Percentiles rank a stretch among this genome's conserved stretches.
phyloP scores from a whole-genome alignment of 2,113 vertebrate species.

The Fulica atra region DNA sequence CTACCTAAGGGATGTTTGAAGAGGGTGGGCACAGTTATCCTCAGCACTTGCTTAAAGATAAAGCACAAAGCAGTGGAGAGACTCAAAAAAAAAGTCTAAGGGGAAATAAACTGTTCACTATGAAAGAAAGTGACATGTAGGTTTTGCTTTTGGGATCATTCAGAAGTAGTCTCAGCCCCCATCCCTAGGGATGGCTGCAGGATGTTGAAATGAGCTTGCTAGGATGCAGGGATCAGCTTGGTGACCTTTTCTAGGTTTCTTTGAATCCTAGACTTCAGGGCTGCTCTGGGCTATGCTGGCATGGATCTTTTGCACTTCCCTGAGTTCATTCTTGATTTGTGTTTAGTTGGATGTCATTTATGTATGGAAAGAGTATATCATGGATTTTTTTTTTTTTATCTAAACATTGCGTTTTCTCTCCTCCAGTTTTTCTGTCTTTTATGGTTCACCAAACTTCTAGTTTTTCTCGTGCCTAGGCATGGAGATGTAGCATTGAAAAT shows the following conservation, averaged over 20 bases:
- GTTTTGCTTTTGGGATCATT: neutral
- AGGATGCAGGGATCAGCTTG: neutral
- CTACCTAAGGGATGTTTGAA: neutral
- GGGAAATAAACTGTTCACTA: neutral
- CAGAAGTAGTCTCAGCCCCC: neutral
- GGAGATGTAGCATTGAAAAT: neutral
- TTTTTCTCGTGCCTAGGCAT: neutral
- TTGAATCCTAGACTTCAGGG: neutral
- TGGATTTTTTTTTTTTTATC: neutral
- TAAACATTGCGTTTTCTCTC: neutral
- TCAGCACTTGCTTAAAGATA: neutral
- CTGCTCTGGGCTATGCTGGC: neutral
- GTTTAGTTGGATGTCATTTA: neutral
- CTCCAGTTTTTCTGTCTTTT: neutral
- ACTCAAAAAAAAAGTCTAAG: neutral
- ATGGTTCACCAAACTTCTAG: neutral
- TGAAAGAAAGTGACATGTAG: neutral
- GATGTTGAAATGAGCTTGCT: neutral
- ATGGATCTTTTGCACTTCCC: neutral
- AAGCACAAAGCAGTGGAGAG: neutral
- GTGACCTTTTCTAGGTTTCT: conserved; percentile 26
- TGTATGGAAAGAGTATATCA: neutral
- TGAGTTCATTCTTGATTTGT: neutral
- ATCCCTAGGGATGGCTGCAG: neutral
- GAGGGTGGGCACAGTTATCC: neutral